Evolutionary conservation across 2,113 vertebrate species (phyloP).

Genomic region (Rousettus leschenaultii): DNA sequence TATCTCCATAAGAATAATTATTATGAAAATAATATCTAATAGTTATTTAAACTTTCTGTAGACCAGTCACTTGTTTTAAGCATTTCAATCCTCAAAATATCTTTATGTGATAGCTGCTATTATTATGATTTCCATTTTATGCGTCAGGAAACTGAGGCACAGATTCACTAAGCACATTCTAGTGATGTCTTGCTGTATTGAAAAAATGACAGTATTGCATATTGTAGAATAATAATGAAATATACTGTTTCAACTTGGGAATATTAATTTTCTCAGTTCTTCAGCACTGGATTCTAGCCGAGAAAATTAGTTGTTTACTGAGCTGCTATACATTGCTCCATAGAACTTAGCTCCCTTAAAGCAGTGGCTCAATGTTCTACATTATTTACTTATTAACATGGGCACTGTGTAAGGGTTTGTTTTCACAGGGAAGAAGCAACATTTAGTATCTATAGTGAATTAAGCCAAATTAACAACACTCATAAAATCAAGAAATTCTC

Average conservation of each 20-base stretch:
- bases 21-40: not conserved
- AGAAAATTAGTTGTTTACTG: constrained; percentile 9
- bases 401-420: not conserved
- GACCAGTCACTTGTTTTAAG: not conserved
- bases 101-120: not conserved
- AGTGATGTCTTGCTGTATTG: not conserved
- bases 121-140: not conserved
- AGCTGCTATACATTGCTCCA: not conserved
- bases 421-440: not conserved
- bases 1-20: not conserved
- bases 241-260: not conserved
- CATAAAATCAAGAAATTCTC: not conserved
- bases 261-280: not conserved
- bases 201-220: not conserved
- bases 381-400: not conserved
- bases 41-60: not conserved
- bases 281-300: not conserved
- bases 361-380: not conserved
- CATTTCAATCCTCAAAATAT: not conserved
- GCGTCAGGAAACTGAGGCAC: not conserved
- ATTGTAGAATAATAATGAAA: not conserved
- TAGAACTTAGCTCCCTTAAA: not conserved
- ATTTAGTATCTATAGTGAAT: not conserved
- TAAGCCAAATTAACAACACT: not conserved
- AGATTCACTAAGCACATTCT: not conserved